These are phyloP conservation scores for Aphidoletes aphidimyza DNA, from an alignment of 2,888 invertebrate genomes.

Conservation along the genomic window DNA sequence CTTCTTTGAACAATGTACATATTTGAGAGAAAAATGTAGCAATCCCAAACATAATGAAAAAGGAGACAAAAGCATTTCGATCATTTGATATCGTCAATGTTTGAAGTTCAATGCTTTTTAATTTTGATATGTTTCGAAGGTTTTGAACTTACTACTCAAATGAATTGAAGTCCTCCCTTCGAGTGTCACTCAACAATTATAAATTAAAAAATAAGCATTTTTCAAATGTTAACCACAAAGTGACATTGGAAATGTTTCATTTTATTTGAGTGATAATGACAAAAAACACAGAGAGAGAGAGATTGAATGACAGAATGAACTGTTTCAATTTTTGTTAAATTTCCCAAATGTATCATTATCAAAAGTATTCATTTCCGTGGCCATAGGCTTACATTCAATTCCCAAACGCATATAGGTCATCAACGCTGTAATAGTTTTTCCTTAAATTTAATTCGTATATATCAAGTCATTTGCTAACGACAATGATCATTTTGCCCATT, in stretches of 20 bases:
- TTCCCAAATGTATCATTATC: conserved; percentile 52
- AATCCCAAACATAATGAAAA: too few species aligned
- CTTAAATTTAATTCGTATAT: conserved; percentile 7
- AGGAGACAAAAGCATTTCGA: too few species aligned
- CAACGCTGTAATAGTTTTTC: background rate
- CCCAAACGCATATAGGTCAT: conserved; percentile 20
- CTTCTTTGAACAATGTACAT: background rate
- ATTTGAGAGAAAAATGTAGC: too few species aligned
- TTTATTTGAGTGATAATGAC: background rate
- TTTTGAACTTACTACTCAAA: background rate
- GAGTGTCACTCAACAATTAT: background rate
- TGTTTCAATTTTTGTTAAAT: conserved; percentile 7
- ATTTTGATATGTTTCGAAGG: background rate
- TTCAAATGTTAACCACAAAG: background rate
- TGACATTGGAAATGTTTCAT: background rate
- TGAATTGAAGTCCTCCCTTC: background rate
- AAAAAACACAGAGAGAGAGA: too few species aligned
- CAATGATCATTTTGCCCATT: background rate
- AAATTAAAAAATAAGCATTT: background rate
- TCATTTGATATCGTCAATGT: too few species aligned
- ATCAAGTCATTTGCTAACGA: background rate
- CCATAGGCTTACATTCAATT: background rate
- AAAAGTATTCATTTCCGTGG: conserved; percentile 43
- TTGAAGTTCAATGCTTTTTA: background rate
- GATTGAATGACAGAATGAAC: background rate